These are phyloP conservation scores for Gastrophysa polygoni DNA, from an alignment of 2,888 invertebrate genomes.

Conservation along the genomic window DNA sequence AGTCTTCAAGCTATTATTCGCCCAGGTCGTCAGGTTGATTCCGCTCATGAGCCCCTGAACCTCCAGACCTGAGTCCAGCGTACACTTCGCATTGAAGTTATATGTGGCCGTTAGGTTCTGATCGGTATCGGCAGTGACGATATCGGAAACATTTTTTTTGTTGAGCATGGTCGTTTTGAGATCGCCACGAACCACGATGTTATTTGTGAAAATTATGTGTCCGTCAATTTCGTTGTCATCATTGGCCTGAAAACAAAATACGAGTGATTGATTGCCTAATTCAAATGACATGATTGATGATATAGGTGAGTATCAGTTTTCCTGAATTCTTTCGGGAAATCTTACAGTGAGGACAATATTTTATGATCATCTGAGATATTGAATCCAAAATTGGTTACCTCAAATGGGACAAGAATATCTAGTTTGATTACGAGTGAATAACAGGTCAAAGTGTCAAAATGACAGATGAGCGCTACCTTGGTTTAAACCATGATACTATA, in stretches of 20 bases:
- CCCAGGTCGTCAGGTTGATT: constrained; percentile 59
- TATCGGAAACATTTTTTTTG: constrained; percentile 50
- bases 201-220: constrained; percentile 55
- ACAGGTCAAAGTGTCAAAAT: too few relatives aligned
- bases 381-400: too few relatives aligned
- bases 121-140: constrained; percentile 55
- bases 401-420: too few relatives aligned
- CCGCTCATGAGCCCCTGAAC: constrained; percentile 49
- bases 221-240: constrained; percentile 56
- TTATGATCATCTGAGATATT: too few relatives aligned
- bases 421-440: too few relatives aligned
- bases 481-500: too few relatives aligned
- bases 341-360: too few relatives aligned
- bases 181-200: constrained; percentile 49
- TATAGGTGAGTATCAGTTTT: too few relatives aligned
- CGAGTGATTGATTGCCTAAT: too few relatives aligned
- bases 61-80: constrained; percentile 42
- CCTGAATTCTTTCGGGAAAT: too few relatives aligned
- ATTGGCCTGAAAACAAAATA: constrained; percentile 39
- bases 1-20: constrained; percentile 52
- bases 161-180: constrained; percentile 49
- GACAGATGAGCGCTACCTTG: too few relatives aligned
- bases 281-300: background rate
- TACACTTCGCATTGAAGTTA: constrained; percentile 47
- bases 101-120: constrained; percentile 51